These are phyloP conservation scores for Bruchidius siliquastri DNA, from an alignment of 2,888 invertebrate species.

Conservation along the genomic window DNA sequence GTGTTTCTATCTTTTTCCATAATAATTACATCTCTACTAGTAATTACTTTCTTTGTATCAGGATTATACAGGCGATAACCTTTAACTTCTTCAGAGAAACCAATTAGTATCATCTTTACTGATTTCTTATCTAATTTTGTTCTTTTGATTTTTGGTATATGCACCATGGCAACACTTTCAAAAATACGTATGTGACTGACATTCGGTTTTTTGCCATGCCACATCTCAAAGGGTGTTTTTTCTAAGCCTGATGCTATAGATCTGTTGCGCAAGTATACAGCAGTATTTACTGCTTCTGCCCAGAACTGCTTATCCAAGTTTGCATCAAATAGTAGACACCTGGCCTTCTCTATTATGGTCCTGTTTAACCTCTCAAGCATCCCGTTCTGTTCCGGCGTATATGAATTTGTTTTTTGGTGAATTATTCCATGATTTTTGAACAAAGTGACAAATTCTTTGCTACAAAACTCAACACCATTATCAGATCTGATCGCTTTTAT, in stretches of 20 bases:
- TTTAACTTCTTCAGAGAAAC: slow-evolving; percentile 27
- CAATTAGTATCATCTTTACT: slow-evolving; percentile 24
- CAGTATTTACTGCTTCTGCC: slow-evolving; percentile 29
- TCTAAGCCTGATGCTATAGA: slow-evolving; percentile 8
- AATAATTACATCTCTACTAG: no score
- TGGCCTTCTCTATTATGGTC: slow-evolving; percentile 27
- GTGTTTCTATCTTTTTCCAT: no score
- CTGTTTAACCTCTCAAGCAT: slow-evolving; percentile 27
- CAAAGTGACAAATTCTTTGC: slow-evolving; percentile 1
- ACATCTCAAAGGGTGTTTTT: slow-evolving; percentile 34
- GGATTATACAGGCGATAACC: no score
- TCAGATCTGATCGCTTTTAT: slow-evolving; percentile 16
- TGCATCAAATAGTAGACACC: slow-evolving; percentile 28
- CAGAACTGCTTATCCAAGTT: slow-evolving; percentile 25
- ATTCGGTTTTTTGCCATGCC: slow-evolving; percentile 31
- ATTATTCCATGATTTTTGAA: slow-evolving; percentile 5
- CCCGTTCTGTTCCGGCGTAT: slow-evolving; percentile 17
- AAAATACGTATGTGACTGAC: slow-evolving; percentile 33
- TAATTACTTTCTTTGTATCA: no score
- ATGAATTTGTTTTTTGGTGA: slow-evolving; percentile 7
- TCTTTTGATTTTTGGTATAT: slow-evolving; percentile 33
- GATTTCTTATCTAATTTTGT: slow-evolving; percentile 33
- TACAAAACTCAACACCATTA: slow-evolving; percentile 16
- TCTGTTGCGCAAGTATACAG: slow-evolving; percentile 27
- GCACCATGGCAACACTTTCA: slow-evolving; percentile 30